These are phyloP conservation scores for Sesamia nonagrioides DNA, from an alignment of 1,140 invertebrate genomes.

Conservation along the genomic window DNA sequence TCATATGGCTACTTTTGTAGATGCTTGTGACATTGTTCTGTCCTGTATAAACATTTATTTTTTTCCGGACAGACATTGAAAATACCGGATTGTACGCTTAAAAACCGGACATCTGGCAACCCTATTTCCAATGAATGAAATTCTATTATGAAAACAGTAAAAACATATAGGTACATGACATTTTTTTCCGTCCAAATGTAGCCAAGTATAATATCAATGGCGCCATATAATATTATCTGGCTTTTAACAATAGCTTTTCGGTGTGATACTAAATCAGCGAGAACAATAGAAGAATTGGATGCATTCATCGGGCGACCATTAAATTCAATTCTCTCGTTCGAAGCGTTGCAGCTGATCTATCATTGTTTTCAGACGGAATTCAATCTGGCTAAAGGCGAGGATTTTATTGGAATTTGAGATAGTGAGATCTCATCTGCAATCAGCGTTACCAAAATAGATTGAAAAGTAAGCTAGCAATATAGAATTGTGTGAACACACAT, in stretches of 20 bases:
- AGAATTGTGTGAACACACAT: too few relatives aligned
- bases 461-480: too few relatives aligned
- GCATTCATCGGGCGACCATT: neutral
- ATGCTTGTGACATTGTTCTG: too few relatives aligned
- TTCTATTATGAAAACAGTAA: neutral
- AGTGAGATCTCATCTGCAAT: neutral
- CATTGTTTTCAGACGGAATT: neutral
- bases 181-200: neutral
- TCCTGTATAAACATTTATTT: too few relatives aligned
- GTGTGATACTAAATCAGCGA: conserved; percentile 18
- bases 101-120: too few relatives aligned
- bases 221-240: conserved; percentile 3
- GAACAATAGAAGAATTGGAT: conserved; percentile 15
- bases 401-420: neutral
- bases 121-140: too few relatives aligned
- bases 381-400: too few relatives aligned
- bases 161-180: neutral
- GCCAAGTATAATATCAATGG: neutral
- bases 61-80: too few relatives aligned
- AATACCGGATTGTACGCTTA: too few relatives aligned
- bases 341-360: neutral
- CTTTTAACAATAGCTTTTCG: conserved; percentile 7
- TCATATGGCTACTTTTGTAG: too few relatives aligned
- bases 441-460: too few relatives aligned
- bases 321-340: neutral